Percentiles rank a stretch among this genome's conserved stretches.
Conservation (phyloP, 2,113 vertebrate species). For the Camelus bactrianus region DNA sequence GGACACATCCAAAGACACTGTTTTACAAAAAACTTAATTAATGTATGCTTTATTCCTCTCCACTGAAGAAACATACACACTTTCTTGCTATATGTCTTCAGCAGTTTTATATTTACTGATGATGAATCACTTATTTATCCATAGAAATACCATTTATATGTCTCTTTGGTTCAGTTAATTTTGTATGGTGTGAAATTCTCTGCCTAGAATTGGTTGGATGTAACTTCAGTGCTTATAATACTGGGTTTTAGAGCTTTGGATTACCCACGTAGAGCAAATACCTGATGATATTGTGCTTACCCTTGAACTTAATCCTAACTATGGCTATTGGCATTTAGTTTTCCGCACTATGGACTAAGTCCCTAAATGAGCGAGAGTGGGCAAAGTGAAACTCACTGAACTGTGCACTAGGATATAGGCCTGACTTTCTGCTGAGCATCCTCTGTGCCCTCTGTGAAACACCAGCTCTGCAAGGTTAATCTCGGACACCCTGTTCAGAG, state of each 20-base stretch:
- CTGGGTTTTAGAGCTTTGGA: background rate
- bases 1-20: background rate
- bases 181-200: background rate
- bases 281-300: background rate
- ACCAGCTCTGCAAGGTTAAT: constrained; percentile 23
- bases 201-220: background rate
- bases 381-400: background rate
- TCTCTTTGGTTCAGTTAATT: background rate
- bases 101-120: background rate
- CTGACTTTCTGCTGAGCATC: background rate
- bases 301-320: background rate
- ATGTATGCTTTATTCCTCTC: background rate
- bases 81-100: background rate
- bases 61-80: background rate
- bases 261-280: background rate
- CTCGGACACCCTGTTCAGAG: background rate
- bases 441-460: background rate
- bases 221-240: background rate
- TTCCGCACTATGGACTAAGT: background rate
- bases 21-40: constrained; percentile 7
- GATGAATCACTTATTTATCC: background rate
- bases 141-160: background rate
- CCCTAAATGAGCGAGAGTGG: background rate
- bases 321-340: background rate
- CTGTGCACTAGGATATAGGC: background rate